Conservation (phyloP, 1,140 invertebrate species). For the Pachypeltis micranthus region DNA sequence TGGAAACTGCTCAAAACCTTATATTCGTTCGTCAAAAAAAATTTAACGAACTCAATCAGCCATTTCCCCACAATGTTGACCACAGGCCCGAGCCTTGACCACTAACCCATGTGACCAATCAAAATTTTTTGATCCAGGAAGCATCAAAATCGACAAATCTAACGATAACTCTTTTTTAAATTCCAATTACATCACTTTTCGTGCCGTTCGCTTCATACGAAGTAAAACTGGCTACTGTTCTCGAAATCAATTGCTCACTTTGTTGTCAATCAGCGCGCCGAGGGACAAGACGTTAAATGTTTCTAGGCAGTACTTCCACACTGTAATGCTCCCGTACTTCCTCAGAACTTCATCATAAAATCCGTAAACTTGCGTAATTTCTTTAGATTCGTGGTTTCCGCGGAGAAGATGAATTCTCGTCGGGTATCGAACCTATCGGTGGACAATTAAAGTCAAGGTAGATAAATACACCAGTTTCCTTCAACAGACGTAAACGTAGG, state of each 20-base stretch:
- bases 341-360: slow-evolving; percentile 99
- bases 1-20: too few relatives aligned
- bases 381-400: slow-evolving; percentile 92
- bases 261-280: slow-evolving; percentile 96
- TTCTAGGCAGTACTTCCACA: slow-evolving; percentile 98
- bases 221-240: too few relatives aligned
- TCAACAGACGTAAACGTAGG: background rate
- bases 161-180: too few relatives aligned
- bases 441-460: slow-evolving; percentile 30
- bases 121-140: too few relatives aligned
- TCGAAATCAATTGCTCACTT: slow-evolving; percentile 39
- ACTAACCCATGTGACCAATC: too few relatives aligned
- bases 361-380: slow-evolving; percentile 99
- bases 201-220: background rate
- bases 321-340: slow-evolving; percentile 96
- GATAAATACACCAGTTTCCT: background rate
- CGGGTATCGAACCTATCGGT: slow-evolving; percentile 80
- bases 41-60: too few relatives aligned
- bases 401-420: slow-evolving; percentile 94
- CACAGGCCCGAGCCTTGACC: too few relatives aligned
- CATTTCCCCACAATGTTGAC: too few relatives aligned
- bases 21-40: too few relatives aligned
- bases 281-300: slow-evolving; percentile 97
- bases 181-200: too few relatives aligned
- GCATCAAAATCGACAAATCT: too few relatives aligned